phyloP scores from a whole-genome alignment of 2,888 invertebrate genomes.

The Drosophila anomalata region DNA sequence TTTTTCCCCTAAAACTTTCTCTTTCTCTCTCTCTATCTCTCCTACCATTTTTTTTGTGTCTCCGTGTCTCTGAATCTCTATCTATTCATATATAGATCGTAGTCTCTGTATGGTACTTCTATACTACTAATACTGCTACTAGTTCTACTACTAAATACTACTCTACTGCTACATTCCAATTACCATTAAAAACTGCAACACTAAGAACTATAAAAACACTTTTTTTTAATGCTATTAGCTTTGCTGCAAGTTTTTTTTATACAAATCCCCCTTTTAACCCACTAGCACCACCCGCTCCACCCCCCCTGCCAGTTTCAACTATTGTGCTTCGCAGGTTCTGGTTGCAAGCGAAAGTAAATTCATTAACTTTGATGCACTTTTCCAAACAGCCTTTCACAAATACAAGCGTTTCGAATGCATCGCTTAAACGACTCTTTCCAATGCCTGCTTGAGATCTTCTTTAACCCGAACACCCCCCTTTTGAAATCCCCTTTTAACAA shows the following conservation, averaged over 20 bases:
- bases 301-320: slow-evolving; percentile 17
- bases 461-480: not conserved
- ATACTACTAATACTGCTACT: slow-evolving; percentile 22
- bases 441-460: slow-evolving; percentile 33
- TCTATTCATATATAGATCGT: slow-evolving; percentile 39
- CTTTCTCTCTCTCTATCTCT: slow-evolving; percentile 36
- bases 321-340: slow-evolving; percentile 9
- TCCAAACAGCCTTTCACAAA: slow-evolving; percentile 6
- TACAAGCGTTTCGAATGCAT: slow-evolving; percentile 37
- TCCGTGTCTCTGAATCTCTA: slow-evolving; percentile 28
- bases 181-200: slow-evolving; percentile 43
- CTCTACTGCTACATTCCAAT: slow-evolving; percentile 20
- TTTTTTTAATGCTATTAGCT: slow-evolving; percentile 36
- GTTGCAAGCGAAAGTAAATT: slow-evolving; percentile 19
- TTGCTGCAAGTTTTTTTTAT: slow-evolving; percentile 24
- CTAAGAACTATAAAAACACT: slow-evolving; percentile 21
- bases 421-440: slow-evolving; percentile 42
- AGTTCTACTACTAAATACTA: slow-evolving; percentile 22
- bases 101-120: slow-evolving; percentile 50
- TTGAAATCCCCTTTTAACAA: not conserved
- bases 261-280: not conserved
- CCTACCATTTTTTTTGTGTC: slow-evolving; percentile 17
- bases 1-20: slow-evolving; percentile 43
- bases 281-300: not conserved
- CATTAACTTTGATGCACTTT: slow-evolving; percentile 37